A percentile compares a stretch with the other conserved stretches of the same genome.
These are phyloP conservation scores for Spea hammondii DNA, from an alignment of 2,797 vertebrate genomes.

Conservation along the genomic window DNA sequence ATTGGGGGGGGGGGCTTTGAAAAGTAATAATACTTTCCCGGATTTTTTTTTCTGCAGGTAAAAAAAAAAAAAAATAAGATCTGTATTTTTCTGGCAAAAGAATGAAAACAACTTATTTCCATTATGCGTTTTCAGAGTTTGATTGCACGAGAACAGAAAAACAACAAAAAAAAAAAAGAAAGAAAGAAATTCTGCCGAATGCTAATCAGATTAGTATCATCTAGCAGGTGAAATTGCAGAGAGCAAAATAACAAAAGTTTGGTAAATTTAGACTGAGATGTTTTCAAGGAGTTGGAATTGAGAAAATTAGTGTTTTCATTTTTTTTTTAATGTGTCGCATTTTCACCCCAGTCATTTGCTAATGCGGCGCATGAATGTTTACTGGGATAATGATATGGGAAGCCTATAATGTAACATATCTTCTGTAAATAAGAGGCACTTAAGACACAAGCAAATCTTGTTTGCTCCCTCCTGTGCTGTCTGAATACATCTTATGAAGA, in stretches of 20 bases:
- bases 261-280: conserved; percentile 42
- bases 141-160: conserved; percentile 1
- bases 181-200: not conserved
- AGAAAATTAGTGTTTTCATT: conserved; percentile 46
- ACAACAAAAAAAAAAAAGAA: conserved; percentile 19
- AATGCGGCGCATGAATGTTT: conserved; percentile 44
- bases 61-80: no score
- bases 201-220: not conserved
- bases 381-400: conserved; percentile 32
- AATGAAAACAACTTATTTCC: no score
- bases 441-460: conserved; percentile 51
- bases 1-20: no score
- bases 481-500: conserved; percentile 37
- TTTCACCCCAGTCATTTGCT: conserved; percentile 27
- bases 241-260: conserved; percentile 27
- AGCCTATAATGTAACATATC: conserved; percentile 43
- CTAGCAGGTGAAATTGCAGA: not conserved
- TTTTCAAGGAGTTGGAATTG: conserved; percentile 27
- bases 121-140: not conserved
- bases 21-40: no score
- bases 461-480: conserved; percentile 39
- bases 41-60: no score
- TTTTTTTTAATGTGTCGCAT: conserved; percentile 28
- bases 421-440: conserved; percentile 51
- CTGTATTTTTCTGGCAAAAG: no score